These are phyloP conservation scores for Pollenia amentaria DNA, from an alignment of 2,888 invertebrate genomes.

Conservation along the genomic window DNA sequence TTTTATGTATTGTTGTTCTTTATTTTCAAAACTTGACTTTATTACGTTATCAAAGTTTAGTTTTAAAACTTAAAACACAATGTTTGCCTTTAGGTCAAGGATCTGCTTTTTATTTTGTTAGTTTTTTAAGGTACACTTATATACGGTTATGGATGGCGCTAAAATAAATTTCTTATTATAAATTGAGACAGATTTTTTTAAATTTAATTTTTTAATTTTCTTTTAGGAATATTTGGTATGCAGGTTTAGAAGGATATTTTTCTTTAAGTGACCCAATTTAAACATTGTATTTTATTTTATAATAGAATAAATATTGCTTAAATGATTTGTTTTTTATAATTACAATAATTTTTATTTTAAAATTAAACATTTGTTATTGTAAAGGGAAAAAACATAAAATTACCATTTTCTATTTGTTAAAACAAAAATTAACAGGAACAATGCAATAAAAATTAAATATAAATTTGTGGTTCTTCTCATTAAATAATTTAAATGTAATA, in stretches of 20 bases:
- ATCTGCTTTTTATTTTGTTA: conserved; percentile 8
- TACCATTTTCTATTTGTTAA: conserved; percentile 34
- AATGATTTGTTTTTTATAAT: conserved; percentile 28
- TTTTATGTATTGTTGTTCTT: neutral
- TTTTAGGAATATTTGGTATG: conserved; percentile 32
- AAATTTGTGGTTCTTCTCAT: conserved; percentile 49
- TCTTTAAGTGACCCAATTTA: conserved; percentile 16
- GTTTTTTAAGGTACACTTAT: conserved; percentile 49
- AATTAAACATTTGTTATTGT: conserved; percentile 37
- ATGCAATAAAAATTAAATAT: conserved; percentile 58
- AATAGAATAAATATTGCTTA: conserved; percentile 62
- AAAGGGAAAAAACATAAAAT: conserved; percentile 45
- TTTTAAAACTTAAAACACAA: conserved; percentile 63
- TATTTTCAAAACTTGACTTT: conserved; percentile 16
- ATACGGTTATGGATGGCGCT: conserved; percentile 53
- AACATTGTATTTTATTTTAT: conserved; percentile 44
- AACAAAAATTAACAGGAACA: conserved; percentile 66
- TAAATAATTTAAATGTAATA: conserved; percentile 56
- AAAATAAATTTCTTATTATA: conserved; percentile 2
- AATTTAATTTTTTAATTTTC: neutral
- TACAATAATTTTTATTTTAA: conserved; percentile 7
- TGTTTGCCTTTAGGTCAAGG: conserved; percentile 36
- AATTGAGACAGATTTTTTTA: conserved; percentile 9
- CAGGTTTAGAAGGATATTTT: neutral
- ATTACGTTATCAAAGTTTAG: conserved; percentile 26